Evolutionary conservation across 2,888 invertebrate species (phyloP).

Genomic region (Cantharis rufa): DNA sequence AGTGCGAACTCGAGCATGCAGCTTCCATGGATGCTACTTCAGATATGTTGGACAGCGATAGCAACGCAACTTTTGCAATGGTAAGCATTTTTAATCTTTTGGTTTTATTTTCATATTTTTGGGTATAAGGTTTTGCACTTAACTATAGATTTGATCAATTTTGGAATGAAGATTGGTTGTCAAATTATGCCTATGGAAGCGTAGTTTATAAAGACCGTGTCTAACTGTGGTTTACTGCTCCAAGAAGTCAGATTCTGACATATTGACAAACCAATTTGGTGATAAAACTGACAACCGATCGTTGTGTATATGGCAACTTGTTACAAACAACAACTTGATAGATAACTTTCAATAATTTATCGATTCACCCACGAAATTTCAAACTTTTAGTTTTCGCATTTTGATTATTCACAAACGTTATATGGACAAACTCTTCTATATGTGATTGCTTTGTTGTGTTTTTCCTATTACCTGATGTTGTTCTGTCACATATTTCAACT

Average conservation of each 20-base stretch:
- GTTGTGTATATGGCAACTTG: neutral
- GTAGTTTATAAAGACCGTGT: too few relatives aligned
- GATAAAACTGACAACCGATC: neutral
- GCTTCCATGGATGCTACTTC: constrained; percentile 86
- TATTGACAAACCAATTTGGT: too few relatives aligned
- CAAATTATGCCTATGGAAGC: too few relatives aligned
- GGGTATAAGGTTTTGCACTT: too few relatives aligned
- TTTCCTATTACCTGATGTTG: neutral
- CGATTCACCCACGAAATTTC: neutral
- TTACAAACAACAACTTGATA: neutral
- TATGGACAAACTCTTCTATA: neutral
- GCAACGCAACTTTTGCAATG: constrained; percentile 90
- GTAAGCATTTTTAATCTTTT: constrained; percentile 60
- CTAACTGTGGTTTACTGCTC: too few relatives aligned
- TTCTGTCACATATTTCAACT: neutral
- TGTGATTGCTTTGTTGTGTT: neutral
- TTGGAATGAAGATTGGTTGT: too few relatives aligned
- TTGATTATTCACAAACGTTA: neutral
- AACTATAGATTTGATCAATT: too few relatives aligned
- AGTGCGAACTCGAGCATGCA: constrained; percentile 81
- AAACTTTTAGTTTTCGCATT: neutral
- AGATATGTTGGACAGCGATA: constrained; percentile 85
- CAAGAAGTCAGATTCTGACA: too few relatives aligned
- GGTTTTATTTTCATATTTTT: neutral
- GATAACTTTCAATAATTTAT: neutral